phyloP scores from a whole-genome alignment of 2,888 invertebrate species.

The Scrobipalpa costella region DNA sequence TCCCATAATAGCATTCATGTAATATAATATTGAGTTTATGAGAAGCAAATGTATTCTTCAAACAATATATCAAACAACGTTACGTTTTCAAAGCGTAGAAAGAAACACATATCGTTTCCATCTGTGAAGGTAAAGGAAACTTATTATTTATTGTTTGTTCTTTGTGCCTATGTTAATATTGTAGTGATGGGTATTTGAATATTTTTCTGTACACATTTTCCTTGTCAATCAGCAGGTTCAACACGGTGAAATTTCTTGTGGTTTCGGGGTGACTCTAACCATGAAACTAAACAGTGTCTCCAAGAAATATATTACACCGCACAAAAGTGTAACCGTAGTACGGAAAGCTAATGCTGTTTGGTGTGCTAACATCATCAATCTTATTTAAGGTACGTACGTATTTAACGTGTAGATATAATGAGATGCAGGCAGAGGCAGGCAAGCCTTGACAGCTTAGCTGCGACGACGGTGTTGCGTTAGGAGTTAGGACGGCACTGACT shows the following conservation, averaged over 20 bases:
- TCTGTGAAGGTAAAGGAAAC: conserved; percentile 1
- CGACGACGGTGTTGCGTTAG: conserved; percentile 17
- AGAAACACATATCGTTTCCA: not conserved
- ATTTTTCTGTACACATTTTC: not conserved
- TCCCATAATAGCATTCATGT: conserved; percentile 7
- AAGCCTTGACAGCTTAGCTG: conserved; percentile 22
- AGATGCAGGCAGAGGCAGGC: conserved; percentile 22
- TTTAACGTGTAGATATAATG: conserved; percentile 19
- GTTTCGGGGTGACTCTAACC: too few species aligned
- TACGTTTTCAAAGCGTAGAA: not conserved
- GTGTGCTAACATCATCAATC: not conserved
- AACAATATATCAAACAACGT: not conserved
- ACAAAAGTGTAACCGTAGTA: too few species aligned
- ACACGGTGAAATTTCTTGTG: too few species aligned
- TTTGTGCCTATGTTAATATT: not conserved
- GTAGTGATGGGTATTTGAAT: not conserved
- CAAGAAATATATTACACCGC: too few species aligned
- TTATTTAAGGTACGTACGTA: not conserved
- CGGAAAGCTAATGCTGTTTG: not conserved
- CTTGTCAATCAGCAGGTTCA: too few species aligned
- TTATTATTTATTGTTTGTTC: conserved; percentile 1
- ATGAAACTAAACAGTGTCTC: too few species aligned
- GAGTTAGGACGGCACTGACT: conserved; percentile 32
- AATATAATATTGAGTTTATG: not conserved
- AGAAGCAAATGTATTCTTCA: conserved; percentile 3